Evolutionary conservation across 1,140 invertebrate species (phyloP).

Genomic region (Penaeus japonicus): DNA sequence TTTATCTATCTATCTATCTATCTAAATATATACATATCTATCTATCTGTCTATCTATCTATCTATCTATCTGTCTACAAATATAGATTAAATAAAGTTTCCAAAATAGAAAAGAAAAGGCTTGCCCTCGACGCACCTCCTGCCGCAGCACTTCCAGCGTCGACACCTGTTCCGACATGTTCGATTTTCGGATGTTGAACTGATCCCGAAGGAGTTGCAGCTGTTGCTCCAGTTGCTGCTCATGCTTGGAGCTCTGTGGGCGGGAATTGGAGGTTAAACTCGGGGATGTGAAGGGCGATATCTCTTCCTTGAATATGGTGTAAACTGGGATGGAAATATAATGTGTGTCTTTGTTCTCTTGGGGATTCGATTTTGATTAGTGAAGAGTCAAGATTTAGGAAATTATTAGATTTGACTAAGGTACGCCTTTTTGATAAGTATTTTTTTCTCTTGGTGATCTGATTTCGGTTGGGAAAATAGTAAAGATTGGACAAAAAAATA

Average conservation of each 20-base stretch:
- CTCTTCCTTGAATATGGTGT: background rate
- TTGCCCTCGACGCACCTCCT: conserved; percentile 72
- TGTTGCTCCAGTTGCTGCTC: conserved; percentile 83
- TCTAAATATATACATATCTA: conserved; percentile 3
- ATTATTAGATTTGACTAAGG: no score
- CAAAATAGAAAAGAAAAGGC: background rate
- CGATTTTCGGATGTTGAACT: conserved; percentile 81
- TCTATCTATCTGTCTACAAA: no score
- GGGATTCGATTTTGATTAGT: no score
- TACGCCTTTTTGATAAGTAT: background rate
- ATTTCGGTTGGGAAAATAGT: background rate
- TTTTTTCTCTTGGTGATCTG: background rate
- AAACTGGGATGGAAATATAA: conserved; percentile 16
- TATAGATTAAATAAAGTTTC: background rate
- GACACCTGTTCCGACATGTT: conserved; percentile 85
- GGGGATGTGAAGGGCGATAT: background rate
- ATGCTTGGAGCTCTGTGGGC: conserved; percentile 71
- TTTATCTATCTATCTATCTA: background rate
- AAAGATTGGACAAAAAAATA: conserved; percentile 13
- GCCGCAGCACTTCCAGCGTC: conserved; percentile 85
- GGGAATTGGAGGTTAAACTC: background rate
- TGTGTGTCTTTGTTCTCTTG: background rate
- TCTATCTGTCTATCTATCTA: background rate
- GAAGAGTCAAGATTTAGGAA: no score
- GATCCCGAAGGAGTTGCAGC: conserved; percentile 82